phyloP scores from a whole-genome alignment of 2,888 invertebrate genomes.

The Nudaria mundana region DNA sequence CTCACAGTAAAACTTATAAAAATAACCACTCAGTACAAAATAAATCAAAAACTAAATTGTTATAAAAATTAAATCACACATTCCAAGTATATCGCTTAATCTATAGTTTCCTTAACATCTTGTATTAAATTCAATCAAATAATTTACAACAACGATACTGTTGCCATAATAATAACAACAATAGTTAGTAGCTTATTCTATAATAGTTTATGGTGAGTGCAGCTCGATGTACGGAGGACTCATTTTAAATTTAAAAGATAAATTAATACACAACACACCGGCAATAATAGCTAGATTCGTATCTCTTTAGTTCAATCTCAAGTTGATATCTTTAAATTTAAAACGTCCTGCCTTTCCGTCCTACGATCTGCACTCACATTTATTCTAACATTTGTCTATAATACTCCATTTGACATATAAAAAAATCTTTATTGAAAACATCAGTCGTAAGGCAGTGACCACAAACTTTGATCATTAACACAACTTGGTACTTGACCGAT shows the following conservation, averaged over 20 bases:
- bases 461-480: conserved; percentile 58
- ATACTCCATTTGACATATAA: conserved; percentile 64
- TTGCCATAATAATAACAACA: conserved; percentile 71
- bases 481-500: neutral
- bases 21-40: conserved; percentile 45
- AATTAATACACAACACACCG: too few species aligned
- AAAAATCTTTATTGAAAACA: conserved; percentile 67
- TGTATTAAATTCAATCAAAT: conserved; percentile 72
- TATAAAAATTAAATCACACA: conserved; percentile 65
- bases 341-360: too few species aligned
- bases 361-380: too few species aligned
- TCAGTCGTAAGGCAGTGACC: conserved; percentile 79
- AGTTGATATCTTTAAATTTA: too few species aligned
- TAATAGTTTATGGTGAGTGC: too few species aligned
- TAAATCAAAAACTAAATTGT: conserved; percentile 52
- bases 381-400: conserved; percentile 59
- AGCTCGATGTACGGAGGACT: too few species aligned
- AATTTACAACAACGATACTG: conserved; percentile 72
- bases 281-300: too few species aligned
- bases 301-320: too few species aligned
- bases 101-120: conserved; percentile 60
- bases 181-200: conserved; percentile 57
- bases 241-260: too few species aligned
- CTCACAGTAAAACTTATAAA: conserved; percentile 45
- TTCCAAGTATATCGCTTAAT: conserved; percentile 54